phyloP scores from a whole-genome alignment of 2,888 invertebrate genomes.

The Mimachlamys varia region DNA sequence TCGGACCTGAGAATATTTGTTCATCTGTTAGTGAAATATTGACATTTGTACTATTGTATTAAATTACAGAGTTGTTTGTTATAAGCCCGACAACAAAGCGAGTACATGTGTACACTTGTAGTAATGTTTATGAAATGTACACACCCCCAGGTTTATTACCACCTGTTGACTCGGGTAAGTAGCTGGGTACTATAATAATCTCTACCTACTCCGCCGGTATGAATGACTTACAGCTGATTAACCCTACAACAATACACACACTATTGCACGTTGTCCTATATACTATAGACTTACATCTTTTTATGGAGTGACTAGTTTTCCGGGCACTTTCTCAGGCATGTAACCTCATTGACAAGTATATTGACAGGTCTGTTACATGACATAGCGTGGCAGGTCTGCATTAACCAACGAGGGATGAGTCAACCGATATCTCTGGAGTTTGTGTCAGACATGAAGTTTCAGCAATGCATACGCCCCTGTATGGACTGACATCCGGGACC shows the following conservation, averaged over 20 bases:
- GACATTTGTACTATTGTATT: background rate
- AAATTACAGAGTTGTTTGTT: too few species aligned
- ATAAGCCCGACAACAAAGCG: background rate
- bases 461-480: background rate
- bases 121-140: background rate
- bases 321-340: background rate
- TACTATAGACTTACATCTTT: background rate
- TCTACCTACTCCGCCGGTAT: background rate
- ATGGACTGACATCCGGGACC: background rate
- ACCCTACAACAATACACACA: conserved; percentile 8
- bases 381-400: background rate
- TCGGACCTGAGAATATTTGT: background rate
- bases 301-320: background rate
- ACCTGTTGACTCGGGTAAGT: background rate
- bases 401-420: background rate
- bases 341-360: background rate
- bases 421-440: background rate
- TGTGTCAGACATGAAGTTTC: background rate
- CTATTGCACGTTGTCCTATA: background rate
- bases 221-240: background rate
- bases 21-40: conserved; percentile 2
- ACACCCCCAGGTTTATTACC: background rate
- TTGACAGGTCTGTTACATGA: background rate
- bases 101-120: background rate
- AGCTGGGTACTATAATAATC: background rate